phyloP scores from a whole-genome alignment of 1,140 invertebrate genomes.

The Sitodiplosis mosellana region DNA sequence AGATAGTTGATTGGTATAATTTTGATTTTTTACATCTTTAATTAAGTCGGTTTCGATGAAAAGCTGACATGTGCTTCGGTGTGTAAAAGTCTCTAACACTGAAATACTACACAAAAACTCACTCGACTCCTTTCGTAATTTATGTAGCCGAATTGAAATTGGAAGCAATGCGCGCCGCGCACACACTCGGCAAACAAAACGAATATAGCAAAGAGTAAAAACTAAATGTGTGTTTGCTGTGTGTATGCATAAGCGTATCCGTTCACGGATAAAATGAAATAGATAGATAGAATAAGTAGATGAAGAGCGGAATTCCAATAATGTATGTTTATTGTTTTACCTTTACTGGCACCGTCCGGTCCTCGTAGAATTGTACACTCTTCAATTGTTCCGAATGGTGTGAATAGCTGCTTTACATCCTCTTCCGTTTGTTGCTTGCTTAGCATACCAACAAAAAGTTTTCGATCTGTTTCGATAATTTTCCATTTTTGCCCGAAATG shows the following conservation, averaged over 20 bases:
- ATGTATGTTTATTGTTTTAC: conserved; percentile 28
- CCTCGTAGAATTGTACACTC: conserved; percentile 97
- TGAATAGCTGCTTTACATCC: conserved; percentile 91
- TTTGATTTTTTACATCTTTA: too few species aligned
- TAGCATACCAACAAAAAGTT: conserved; percentile 99
- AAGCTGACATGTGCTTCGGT: too few species aligned
- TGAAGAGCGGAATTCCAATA: not conserved
- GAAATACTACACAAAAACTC: too few species aligned
- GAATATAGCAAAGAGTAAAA: too few species aligned
- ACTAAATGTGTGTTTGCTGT: not conserved
- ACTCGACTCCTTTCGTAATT: too few species aligned
- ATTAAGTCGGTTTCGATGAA: too few species aligned
- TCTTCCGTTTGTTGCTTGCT: conserved; percentile 99
- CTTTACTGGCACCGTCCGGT: conserved; percentile 91
- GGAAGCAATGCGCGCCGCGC: too few species aligned
- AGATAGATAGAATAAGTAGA: not conserved
- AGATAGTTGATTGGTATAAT: too few species aligned
- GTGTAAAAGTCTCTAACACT: too few species aligned
- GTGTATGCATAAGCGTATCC: not conserved
- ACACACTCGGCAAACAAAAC: conserved; percentile 10
- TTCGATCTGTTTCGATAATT: conserved; percentile 51
- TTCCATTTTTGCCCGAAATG: too few species aligned
- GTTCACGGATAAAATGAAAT: not conserved
- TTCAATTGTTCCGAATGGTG: conserved; percentile 92
- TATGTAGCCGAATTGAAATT: too few species aligned